Evolutionary conservation across 2,888 invertebrate species (phyloP).

Genomic region (Dolichopus griseipennis): DNA sequence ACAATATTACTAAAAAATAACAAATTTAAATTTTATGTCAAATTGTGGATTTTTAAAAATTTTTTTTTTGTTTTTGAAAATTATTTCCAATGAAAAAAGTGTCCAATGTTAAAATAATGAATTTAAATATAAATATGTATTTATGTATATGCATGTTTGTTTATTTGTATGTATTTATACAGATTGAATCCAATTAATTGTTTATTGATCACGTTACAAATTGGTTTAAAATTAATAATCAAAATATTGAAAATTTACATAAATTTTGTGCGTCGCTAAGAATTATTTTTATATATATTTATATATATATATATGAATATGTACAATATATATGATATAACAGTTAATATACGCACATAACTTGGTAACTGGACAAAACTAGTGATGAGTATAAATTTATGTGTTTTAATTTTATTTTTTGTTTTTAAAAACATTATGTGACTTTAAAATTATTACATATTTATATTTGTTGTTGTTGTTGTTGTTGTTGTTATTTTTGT

Average conservation of each 20-base stretch:
- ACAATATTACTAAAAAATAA: no score
- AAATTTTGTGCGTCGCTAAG: neutral
- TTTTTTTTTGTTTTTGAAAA: no score
- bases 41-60: no score
- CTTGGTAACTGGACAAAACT: neutral
- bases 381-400: neutral
- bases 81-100: no score
- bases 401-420: neutral
- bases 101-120: no score
- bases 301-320: no score
- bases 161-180: neutral
- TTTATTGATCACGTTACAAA: conserved; percentile 6
- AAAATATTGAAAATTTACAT: conserved; percentile 2
- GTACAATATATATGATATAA: no score
- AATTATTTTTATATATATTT: neutral
- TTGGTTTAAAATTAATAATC: conserved; percentile 4
- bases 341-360: no score
- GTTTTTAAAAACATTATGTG: neutral
- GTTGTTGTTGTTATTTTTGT: neutral
- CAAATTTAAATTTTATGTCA: no score
- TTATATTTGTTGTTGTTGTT: no score
- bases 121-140: no score
- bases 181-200: conserved; percentile 4
- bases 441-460: neutral
- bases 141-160: no score